Conservation (phyloP, 1,140 invertebrate genomes). For the Octopus sinensis region DNA sequence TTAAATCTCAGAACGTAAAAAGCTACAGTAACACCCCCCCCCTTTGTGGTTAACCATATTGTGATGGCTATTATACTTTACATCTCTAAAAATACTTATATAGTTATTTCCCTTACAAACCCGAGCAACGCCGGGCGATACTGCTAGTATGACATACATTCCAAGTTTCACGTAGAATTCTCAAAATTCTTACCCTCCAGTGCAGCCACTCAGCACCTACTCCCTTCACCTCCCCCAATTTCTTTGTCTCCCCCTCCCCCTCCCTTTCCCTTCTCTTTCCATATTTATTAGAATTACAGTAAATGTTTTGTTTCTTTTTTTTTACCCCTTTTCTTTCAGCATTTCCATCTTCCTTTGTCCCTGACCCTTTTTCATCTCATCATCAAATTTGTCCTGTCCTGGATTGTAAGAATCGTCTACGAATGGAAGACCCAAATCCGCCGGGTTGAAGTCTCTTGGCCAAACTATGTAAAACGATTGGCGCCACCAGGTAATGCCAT, state of each 20-base stretch:
- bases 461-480: conserved; percentile 35
- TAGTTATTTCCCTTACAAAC: too few species aligned
- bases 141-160: too few species aligned
- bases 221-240: neutral
- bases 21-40: too few species aligned
- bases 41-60: too few species aligned
- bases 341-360: conserved; percentile 44
- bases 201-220: too few species aligned
- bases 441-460: conserved; percentile 38
- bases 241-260: neutral
- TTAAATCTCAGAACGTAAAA: too few species aligned
- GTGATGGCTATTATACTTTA: too few species aligned
- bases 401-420: conserved; percentile 30
- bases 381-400: conserved; percentile 43
- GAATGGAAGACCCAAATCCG: conserved; percentile 34
- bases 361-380: conserved; percentile 47
- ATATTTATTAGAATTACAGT: neutral
- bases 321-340: conserved; percentile 29
- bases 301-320: neutral
- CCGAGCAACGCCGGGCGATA: too few species aligned
- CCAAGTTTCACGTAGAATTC: too few species aligned
- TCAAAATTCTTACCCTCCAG: too few species aligned
- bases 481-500: conserved; percentile 38
- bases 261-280: neutral
- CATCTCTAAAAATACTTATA: too few species aligned